Conservation (phyloP, 2,888 invertebrate species). For the Nomada goodeniana region DNA sequence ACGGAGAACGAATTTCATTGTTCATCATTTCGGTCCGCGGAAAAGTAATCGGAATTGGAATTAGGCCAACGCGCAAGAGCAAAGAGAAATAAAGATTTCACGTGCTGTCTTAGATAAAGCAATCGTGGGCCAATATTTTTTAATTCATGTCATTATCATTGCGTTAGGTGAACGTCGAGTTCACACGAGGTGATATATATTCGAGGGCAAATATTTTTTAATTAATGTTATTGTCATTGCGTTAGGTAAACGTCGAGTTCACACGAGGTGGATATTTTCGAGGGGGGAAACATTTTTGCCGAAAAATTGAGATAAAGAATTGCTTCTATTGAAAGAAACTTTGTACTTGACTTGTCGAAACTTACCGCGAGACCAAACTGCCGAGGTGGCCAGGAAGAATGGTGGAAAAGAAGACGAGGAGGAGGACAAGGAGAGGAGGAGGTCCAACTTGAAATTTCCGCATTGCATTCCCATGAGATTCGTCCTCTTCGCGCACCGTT, state of each 20-base stretch:
- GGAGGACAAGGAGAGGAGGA: conserved; percentile 18
- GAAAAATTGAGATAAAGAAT: neutral
- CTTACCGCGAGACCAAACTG: conserved; percentile 58
- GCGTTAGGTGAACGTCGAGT: too few species aligned
- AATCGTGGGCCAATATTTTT: too few species aligned
- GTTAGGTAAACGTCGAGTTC: too few species aligned
- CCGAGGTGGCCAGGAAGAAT: conserved; percentile 45
- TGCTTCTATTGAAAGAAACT: neutral
- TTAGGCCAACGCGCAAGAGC: too few species aligned
- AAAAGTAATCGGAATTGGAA: neutral
- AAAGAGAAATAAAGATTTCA: too few species aligned
- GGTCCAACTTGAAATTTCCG: conserved; percentile 79
- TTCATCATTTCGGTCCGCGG: neutral
- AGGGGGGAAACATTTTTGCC: too few species aligned
- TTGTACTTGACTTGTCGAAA: conserved; percentile 26
- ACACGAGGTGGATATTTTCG: too few species aligned
- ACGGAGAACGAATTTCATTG: neutral
- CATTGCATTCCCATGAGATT: conserved; percentile 80
- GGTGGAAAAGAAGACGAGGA: conserved; percentile 36
- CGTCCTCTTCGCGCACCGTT: conserved; percentile 64
- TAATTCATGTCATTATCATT: too few species aligned
- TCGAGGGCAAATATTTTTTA: too few species aligned
- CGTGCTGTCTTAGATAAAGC: too few species aligned
- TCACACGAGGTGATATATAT: too few species aligned
- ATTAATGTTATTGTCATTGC: too few species aligned